A percentile compares a stretch with the other conserved stretches of the same genome.
These are phyloP conservation scores for Tetropium fuscum DNA, from an alignment of 2,888 invertebrate genomes.

Conservation along the genomic window DNA sequence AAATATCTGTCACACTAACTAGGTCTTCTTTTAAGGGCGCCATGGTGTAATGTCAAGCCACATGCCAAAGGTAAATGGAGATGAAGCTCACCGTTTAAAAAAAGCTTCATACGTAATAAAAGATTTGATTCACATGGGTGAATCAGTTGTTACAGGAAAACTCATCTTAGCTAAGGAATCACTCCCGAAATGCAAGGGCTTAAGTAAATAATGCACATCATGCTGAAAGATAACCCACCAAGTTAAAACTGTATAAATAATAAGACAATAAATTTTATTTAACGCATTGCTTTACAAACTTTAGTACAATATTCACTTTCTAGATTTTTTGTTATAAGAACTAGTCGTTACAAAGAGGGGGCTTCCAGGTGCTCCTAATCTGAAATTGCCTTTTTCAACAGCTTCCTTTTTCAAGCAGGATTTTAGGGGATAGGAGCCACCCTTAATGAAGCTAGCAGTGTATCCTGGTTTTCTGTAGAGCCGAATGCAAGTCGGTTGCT, in stretches of 20 bases:
- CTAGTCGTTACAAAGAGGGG: conserved; percentile 48
- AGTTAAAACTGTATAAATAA: conserved; percentile 6
- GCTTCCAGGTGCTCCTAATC: conserved; percentile 51
- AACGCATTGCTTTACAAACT: not conserved
- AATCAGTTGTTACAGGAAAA: conserved; percentile 56
- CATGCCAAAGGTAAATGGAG: conserved; percentile 58
- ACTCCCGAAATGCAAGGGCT: not conserved
- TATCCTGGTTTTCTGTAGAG: conserved; percentile 48
- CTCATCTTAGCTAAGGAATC: not conserved
- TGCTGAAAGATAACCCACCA: not conserved
- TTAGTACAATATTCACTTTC: not conserved
- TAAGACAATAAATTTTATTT: conserved; percentile 3
- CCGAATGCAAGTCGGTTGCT: conserved; percentile 57
- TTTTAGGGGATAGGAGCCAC: conserved; percentile 54
- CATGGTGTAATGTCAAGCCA: conserved; percentile 58
- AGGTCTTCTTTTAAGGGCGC: conserved; percentile 48
- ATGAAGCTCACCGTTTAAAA: conserved; percentile 56
- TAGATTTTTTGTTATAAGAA: conserved; percentile 38
- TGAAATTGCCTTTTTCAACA: conserved; percentile 43
- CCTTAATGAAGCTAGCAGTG: conserved; percentile 44
- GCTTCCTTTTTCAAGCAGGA: conserved; percentile 50
- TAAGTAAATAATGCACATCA: not conserved
- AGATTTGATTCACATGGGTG: conserved; percentile 56
- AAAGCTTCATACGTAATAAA: conserved; percentile 52
- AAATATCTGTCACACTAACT: not conserved